Base-by-base conservation (phyloP, 2,113 vertebrate species). In the Saccopteryx leptura region DNA sequence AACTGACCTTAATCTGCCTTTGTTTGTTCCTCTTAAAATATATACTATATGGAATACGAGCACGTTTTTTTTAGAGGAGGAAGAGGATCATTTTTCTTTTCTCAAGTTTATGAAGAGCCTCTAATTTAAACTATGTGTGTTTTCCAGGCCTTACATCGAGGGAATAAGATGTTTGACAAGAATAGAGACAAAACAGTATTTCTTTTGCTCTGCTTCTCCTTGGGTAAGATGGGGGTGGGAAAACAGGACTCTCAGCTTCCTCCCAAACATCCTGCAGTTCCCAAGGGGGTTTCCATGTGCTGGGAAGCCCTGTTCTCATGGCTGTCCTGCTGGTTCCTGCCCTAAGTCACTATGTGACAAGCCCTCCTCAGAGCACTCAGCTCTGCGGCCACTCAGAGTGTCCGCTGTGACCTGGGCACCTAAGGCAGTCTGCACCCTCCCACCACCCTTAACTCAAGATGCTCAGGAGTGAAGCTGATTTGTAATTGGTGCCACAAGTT, bases 201-300 rank as follows among this genome's bases (percentile, higher is more conserved):
- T 72, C 63, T 68, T 91, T 75, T 46, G 65, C 26, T 68, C 46
- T 56, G 10, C 15, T 72, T 88, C 39, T 11, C n/a, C 66, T 2
- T 9, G 0, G 5, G 1, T 8, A 1, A 24, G 48, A 26, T 19
- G 2, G 28, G 48, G 19, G 7, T 10, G 1, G 54, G 9, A 21
- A 21, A 12, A 7, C 9, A 54, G 28, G 68, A 24, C 12, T 0
- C 31, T 74, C 15, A 28, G n/a, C 11, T 23, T 66, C 14, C 65
- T 61, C 54, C 23, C 10, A 1, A 12, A 28, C 1, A n/a, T 17
- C 50, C 1, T 9, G 23, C 0, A 19, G 18, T 28, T 19, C 21
- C 7, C 52, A 11, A 28, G n/a, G 65, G 52, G 58, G 6, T n/a
- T 46, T 56, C 31, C 6, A 3, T 2, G 0, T 33, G n/a, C 28